Evolutionary conservation across 2,797 vertebrate species (phyloP), one percentile per base, ranked within the genome.

Genomic region (Manis crassicaudata): DNA sequence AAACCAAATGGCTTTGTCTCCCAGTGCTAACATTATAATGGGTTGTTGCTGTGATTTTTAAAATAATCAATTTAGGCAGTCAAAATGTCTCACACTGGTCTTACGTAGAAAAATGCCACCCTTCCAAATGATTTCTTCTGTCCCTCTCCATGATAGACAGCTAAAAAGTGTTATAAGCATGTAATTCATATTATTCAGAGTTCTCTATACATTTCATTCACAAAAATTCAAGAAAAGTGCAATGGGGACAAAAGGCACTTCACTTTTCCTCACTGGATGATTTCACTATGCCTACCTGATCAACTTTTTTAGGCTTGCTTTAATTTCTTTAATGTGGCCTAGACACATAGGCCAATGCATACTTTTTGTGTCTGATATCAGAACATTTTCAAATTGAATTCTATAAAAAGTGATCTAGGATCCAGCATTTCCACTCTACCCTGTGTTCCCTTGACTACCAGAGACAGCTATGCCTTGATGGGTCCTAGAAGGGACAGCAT

Each of bases 401-500:
- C 65, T 92, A 56, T 54, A 79, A 93, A 52, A 80, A 83, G 68
- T 40, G 7, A 90, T 86, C 32, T 88, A 84, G 54, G 27, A 46
- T 62, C 46, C 17, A 62, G 75, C 32, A 77, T 92, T 75, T 89
- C 52, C 27, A 84, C 32, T 46, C 23, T 91, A 58, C 43, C 29
- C 32, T 73, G 46, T 92, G 94, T 95, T 97, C 95, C 94, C 88
- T 94, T 95, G 96, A 92, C 95, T 84, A 82, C 82, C 2, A 0
- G 27, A 83, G 77, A 84, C 12, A 52, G 67, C 46, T 63, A 52
- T 70, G 90, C 35, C 91, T 95, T 95, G 88, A 77, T 96, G 67
- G 94, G 52, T 37, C 83, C 79, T 89, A 60, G 87, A 94, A 94
- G 63, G 95, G 76, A 90, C 70, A 96, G 83, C 80, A 20, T 95